Conservation (phyloP, 2,888 invertebrate species). For the Meiosimyza decipiens region DNA sequence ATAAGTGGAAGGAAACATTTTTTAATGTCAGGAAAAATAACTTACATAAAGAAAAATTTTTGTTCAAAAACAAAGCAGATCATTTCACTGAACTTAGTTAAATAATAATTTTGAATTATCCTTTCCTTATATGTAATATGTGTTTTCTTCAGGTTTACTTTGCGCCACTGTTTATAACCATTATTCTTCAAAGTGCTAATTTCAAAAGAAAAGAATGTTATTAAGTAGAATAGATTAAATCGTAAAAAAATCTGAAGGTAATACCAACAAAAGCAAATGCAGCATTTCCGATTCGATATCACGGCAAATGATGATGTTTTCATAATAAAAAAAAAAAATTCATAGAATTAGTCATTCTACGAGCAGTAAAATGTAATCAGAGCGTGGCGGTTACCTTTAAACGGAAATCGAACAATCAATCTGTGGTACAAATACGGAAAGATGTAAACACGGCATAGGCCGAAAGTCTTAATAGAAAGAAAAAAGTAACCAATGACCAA, state of each 20-base stretch:
- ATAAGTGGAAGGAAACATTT: background rate
- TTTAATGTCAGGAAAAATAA: background rate
- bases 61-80: background rate
- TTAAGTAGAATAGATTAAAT: too few relatives aligned
- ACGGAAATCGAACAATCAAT: conserved; percentile 17
- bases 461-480: background rate
- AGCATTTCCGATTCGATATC: conserved; percentile 6
- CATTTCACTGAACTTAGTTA: too few relatives aligned
- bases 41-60: background rate
- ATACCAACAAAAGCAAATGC: background rate
- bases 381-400: background rate
- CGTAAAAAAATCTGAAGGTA: too few relatives aligned
- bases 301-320: conserved; percentile 31
- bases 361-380: background rate
- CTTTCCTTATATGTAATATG: background rate
- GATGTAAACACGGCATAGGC: background rate
- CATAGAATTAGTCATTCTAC: conserved; percentile 26
- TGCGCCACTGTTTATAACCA: conserved; percentile 6
- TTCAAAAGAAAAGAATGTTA: too few relatives aligned
- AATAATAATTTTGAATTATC: background rate
- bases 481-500: too few relatives aligned
- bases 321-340: conserved; percentile 18
- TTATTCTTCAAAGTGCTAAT: too few relatives aligned
- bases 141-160: background rate
- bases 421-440: background rate